Evolutionary conservation across 2,888 invertebrate species (phyloP).

Genomic region (Geotrupes spiniger): DNA sequence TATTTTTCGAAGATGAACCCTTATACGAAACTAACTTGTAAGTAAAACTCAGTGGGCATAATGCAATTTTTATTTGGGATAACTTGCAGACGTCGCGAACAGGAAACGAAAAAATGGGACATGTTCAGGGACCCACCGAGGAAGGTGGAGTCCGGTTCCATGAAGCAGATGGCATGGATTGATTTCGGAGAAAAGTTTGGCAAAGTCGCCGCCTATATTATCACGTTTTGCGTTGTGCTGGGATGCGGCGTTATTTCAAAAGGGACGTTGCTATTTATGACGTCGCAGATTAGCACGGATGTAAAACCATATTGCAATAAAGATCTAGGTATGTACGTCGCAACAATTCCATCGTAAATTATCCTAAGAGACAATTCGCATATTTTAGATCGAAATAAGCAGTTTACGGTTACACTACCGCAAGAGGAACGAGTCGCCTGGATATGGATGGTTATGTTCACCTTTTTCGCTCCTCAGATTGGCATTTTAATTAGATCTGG

Average conservation of each 20-base stretch:
- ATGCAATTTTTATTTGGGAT: neutral
- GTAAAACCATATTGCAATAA: neutral
- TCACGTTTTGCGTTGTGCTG: constrained; percentile 66
- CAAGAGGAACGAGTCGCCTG: constrained; percentile 67
- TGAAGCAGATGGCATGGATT: constrained; percentile 61
- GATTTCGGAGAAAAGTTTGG: constrained; percentile 61
- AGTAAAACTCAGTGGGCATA: neutral
- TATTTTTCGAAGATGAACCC: too few species aligned
- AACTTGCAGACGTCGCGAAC: constrained; percentile 12
- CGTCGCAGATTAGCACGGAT: constrained; percentile 57
- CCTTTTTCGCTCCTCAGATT: constrained; percentile 74
- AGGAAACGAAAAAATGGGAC: constrained; percentile 70
- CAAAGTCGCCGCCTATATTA: constrained; percentile 66
- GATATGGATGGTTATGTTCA: constrained; percentile 77
- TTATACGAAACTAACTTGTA: neutral
- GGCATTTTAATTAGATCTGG: constrained; percentile 68
- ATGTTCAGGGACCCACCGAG: constrained; percentile 72
- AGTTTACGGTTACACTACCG: constrained; percentile 61
- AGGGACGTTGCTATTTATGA: constrained; percentile 69
- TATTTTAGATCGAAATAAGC: constrained; percentile 32
- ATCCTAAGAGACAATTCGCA: too few species aligned
- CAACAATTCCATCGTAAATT: too few species aligned
- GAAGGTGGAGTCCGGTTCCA: constrained; percentile 66
- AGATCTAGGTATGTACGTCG: too few species aligned
- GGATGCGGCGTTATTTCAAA: constrained; percentile 70